phyloP scores from a whole-genome alignment of 2,113 vertebrate genomes.

The Embiotoca jacksoni region DNA sequence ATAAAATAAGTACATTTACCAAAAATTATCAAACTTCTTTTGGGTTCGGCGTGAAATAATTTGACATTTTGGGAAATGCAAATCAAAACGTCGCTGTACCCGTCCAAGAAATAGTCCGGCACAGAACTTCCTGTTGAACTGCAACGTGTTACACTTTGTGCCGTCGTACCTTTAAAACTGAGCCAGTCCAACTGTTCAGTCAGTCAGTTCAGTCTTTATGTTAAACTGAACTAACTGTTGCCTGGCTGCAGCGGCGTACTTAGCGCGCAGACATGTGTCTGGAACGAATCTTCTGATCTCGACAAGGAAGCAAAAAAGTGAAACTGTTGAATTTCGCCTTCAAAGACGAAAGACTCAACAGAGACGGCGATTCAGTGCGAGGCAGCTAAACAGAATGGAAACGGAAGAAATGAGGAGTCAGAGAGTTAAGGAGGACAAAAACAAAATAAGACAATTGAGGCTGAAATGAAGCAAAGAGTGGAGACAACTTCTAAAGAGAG shows the following conservation, averaged over 20 bases:
- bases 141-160: too few relatives aligned
- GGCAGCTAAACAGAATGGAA: conserved; percentile 27
- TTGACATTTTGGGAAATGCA: too few relatives aligned
- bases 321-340: conserved; percentile 15
- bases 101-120: too few relatives aligned
- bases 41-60: too few relatives aligned
- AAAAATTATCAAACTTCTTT: too few relatives aligned
- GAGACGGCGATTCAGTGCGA: conserved; percentile 17
- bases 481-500: conserved; percentile 12
- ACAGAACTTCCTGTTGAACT: too few relatives aligned
- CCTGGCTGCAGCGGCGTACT: not conserved
- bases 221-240: not conserved
- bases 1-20: too few relatives aligned
- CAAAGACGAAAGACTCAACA: conserved; percentile 33
- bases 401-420: not conserved
- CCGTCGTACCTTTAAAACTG: not conserved
- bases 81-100: too few relatives aligned
- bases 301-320: conserved; percentile 4
- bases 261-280: not conserved
- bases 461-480: conserved; percentile 44
- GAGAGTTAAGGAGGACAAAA: conserved; percentile 2
- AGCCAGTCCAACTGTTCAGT: not conserved
- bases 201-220: not conserved
- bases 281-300: not conserved
- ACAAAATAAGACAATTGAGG: conserved; percentile 9